Evolutionary conservation across 2,113 vertebrate species (phyloP).

Genomic region (Ginglymostoma cirratum): DNA sequence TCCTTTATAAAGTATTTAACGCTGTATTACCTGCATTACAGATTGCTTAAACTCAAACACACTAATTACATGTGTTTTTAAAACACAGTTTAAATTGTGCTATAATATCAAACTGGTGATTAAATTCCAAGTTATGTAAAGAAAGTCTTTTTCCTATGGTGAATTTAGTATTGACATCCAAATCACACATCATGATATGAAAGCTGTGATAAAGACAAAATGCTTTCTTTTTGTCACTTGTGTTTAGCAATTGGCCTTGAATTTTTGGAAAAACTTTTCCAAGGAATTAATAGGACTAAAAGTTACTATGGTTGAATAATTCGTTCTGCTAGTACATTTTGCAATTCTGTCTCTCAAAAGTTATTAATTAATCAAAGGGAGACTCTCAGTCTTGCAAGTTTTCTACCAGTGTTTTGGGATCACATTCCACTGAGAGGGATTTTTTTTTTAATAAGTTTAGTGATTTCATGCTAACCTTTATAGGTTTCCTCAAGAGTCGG

Average conservation of each 20-base stretch:
- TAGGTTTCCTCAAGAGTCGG: slow-evolving; percentile 90
- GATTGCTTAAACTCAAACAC: neutral
- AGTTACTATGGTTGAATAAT: neutral
- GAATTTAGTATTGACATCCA: neutral
- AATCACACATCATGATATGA: neutral
- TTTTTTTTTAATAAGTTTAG: neutral
- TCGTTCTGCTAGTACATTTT: neutral
- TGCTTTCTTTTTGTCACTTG: neutral
- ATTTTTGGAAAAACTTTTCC: neutral
- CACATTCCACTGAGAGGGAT: neutral
- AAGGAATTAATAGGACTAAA: neutral
- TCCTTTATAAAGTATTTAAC: neutral
- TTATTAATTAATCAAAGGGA: neutral
- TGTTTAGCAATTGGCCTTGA: neutral
- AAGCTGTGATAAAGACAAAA: neutral
- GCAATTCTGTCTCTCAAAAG: neutral
- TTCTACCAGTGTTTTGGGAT: neutral
- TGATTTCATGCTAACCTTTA: neutral
- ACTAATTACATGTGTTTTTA: neutral
- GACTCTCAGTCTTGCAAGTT: neutral
- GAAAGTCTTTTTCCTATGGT: neutral
- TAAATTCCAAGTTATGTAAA: neutral
- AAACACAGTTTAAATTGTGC: neutral
- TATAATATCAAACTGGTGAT: neutral
- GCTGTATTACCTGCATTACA: neutral